Evolutionary conservation across 2,888 invertebrate genomes (phyloP).

Genomic region (Dynastes hyllus): DNA sequence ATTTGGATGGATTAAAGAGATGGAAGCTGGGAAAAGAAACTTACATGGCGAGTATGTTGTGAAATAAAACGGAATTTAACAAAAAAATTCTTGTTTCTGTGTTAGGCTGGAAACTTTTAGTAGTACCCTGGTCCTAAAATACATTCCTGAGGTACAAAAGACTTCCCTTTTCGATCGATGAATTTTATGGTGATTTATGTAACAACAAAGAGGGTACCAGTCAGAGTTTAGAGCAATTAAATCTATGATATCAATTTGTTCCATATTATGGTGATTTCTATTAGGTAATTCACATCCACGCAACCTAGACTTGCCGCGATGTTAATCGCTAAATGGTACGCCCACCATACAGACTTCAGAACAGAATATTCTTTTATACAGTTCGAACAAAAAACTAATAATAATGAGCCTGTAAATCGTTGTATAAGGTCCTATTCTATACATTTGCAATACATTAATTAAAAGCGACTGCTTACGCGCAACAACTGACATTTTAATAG

Average conservation of each 20-base stretch:
- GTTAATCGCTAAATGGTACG: not conserved
- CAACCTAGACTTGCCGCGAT: not conserved
- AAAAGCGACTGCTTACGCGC: not conserved
- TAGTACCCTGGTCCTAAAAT: no score
- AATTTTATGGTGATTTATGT: no score
- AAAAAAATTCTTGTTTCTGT: no score
- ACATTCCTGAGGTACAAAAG: no score
- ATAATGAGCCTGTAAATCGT: not conserved
- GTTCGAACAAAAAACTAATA: not conserved
- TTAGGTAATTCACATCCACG: not conserved
- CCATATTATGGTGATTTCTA: not conserved
- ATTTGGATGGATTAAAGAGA: no score
- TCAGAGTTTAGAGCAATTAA: no score
- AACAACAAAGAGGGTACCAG: no score
- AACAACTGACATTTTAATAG: conserved; percentile 4
- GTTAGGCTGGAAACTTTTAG: no score
- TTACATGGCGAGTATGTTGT: no score
- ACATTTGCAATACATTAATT: not conserved
- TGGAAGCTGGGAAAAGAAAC: no score
- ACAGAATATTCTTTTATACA: not conserved
- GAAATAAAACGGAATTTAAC: no score
- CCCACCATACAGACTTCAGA: not conserved
- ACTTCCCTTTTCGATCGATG: no score
- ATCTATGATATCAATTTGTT: not conserved
- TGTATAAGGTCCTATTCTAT: not conserved